Evolutionary conservation across 2,797 vertebrate genomes (phyloP).

Genomic region (Silurus lanzhouensis): DNA sequence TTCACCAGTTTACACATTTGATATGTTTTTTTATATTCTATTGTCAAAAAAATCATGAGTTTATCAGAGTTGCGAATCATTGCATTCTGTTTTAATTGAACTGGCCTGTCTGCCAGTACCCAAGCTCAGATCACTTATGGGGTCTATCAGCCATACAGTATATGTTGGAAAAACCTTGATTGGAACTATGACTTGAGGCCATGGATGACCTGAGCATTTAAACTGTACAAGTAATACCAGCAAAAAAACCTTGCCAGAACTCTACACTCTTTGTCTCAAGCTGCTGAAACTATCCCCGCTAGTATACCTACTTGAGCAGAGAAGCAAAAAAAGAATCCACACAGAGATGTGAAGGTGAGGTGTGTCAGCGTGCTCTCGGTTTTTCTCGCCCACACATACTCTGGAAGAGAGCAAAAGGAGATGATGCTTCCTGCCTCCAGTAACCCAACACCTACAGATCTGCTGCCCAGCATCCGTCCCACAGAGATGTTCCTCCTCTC

Average conservation of each 20-base stretch:
- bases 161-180: no score
- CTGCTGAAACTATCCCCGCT: background rate
- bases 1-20: no score
- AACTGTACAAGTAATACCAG: background rate
- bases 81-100: no score
- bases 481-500: background rate
- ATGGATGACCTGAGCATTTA: background rate
- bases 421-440: conserved; percentile 12
- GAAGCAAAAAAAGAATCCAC: background rate
- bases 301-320: background rate
- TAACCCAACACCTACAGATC: conserved; percentile 26
- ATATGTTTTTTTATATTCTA: no score
- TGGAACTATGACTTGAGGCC: background rate
- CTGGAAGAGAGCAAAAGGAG: conserved; percentile 7
- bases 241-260: background rate
- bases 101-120: no score
- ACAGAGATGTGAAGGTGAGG: conserved; percentile 12
- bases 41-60: no score
- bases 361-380: background rate
- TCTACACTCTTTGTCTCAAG: background rate
- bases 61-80: no score
- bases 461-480: background rate
- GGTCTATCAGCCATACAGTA: no score
- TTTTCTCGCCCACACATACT: conserved; percentile 23
- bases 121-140: no score